Evolutionary conservation across 2,113 vertebrate species (phyloP), one percentile per base, ranked within the genome.

Genomic region (Barbus barbus): DNA sequence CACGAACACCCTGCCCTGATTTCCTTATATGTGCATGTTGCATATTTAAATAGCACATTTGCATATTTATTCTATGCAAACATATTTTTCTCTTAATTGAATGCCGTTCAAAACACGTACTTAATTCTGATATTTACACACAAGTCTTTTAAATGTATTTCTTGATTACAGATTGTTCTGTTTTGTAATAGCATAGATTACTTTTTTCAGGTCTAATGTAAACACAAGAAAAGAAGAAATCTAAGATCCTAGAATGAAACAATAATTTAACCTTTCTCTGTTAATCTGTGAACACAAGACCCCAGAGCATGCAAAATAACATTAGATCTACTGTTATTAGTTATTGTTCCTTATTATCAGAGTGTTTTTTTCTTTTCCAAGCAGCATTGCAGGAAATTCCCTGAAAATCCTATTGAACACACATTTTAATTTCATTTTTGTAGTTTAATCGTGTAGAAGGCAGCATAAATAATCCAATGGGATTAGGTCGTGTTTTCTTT

Each of bases 311-410:
- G 53, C 53, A 87, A 91, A 91, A 0, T 82, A 88, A 87, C 90
- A 93, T 92, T 93, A 95, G 95, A 93, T 92, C 90, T 90, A 92
- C 91, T 96, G 92, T 91, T 85, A 95, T 94, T 94, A 94, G 93
- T 93, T 90, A 91, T 94, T 93, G 90, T 88, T 93, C 89, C 91
- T 95, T 92, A 94, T 92, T 91, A 91, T 88, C 56, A 88, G 89
- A 88, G 86, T 90, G 4, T 92, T 92, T 93, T 91, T 92, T 92
- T n/a, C n/a, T n/a, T n/a, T n/a, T n/a, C n/a, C 93, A 89, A 73
- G 85, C 86, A 93, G 87, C 51, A 61, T 83, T 85, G 88, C 86
- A 86, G 90, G 84, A 93, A 92, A 93, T 92, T 95, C 94, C 90
- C 82, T 90, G 92, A 93, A 95, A 96, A 95, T 93, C 93, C 89